A percentile compares a stretch with the other conserved stretches of the same genome.
phyloP scores from a whole-genome alignment of 2,888 invertebrate species.

The Drosophila kambysellisi region DNA sequence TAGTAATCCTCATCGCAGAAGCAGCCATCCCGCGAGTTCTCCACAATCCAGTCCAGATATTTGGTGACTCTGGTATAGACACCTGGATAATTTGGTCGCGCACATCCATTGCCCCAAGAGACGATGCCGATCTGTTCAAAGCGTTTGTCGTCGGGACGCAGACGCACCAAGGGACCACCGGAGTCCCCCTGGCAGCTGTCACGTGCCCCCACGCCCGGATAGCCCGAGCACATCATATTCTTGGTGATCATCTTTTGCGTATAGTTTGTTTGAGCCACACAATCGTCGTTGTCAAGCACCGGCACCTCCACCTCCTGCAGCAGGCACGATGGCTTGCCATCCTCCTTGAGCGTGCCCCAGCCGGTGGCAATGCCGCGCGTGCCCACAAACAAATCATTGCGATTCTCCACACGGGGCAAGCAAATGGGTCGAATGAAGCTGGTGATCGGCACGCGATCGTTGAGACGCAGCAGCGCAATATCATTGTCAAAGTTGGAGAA shows the following conservation, averaged over 20 bases:
- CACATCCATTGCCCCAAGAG: conserved; percentile 96
- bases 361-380: conserved; percentile 91
- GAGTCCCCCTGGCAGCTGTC: conserved; percentile 85
- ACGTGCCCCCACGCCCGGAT: conserved; percentile 81
- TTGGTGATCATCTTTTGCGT: conserved; percentile 93
- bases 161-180: conserved; percentile 90
- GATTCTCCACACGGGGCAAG: conserved; percentile 89
- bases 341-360: conserved; percentile 95
- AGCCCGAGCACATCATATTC: conserved; percentile 89
- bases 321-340: conserved; percentile 93
- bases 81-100: conserved; percentile 93
- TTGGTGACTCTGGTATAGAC: conserved; percentile 94
- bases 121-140: conserved; percentile 94
- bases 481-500: conserved; percentile 95
- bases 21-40: conserved; percentile 92
- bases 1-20: conserved; percentile 88
- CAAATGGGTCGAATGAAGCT: conserved; percentile 93
- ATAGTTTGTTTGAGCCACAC: conserved; percentile 91
- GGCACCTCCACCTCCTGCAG: conserved; percentile 94
- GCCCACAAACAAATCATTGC: conserved; percentile 90
- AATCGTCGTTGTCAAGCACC: conserved; percentile 88
- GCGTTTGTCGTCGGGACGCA: conserved; percentile 90
- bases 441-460: conserved; percentile 92
- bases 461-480: conserved; percentile 92
- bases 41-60: conserved; percentile 92